Conservation (phyloP, 2,797 vertebrate species). For the Sylvia borin region DNA sequence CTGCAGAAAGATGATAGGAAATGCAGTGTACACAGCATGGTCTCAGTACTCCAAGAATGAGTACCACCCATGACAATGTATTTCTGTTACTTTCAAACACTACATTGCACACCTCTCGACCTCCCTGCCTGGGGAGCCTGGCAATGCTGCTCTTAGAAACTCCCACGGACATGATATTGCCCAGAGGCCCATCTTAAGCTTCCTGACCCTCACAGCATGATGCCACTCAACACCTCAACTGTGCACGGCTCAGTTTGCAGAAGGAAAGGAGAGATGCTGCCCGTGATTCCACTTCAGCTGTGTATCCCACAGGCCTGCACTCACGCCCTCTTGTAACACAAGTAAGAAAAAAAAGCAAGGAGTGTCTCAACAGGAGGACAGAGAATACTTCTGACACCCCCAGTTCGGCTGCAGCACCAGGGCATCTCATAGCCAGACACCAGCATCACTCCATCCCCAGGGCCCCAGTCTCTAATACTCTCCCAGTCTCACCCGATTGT, state of each 20-base stretch:
- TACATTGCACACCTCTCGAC: fast-evolving
- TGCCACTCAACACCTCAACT: neutral
- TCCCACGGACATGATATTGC: fast-evolving
- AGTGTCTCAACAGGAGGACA: neutral
- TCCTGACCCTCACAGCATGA: fast-evolving
- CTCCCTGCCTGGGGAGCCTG: neutral
- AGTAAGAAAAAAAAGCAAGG: neutral
- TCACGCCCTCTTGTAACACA: neutral
- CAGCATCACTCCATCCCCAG: no score
- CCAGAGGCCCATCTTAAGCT: neutral
- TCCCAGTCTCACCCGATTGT: neutral
- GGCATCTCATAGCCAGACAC: neutral
- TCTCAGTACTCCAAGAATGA: neutral
- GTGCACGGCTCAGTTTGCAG: neutral
- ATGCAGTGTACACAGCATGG: neutral
- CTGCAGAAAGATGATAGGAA: constrained; percentile 66
- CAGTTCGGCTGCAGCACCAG: neutral
- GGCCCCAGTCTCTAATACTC: no score
- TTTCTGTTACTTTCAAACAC: neutral
- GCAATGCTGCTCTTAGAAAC: neutral
- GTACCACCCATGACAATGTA: fast-evolving
- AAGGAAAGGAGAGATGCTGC: neutral
- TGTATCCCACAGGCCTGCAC: fast-evolving
- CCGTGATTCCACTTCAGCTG: neutral
- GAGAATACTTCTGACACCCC: neutral